These are phyloP conservation scores for Condylura cristata DNA, from an alignment of 2,113 vertebrate species.

Conservation along the genomic window DNA sequence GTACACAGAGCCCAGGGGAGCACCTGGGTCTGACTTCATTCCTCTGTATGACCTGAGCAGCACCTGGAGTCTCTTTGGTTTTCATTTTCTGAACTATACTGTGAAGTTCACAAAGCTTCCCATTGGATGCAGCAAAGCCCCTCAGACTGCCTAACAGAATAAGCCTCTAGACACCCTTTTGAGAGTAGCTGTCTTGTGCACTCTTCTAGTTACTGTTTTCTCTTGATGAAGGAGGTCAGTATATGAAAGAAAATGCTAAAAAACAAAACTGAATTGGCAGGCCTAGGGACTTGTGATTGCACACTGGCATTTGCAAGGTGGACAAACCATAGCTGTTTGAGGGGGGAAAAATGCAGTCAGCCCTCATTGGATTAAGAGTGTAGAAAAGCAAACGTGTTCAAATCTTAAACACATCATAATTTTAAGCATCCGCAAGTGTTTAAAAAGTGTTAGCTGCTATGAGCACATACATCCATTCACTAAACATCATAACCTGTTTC, in stretches of 20 bases:
- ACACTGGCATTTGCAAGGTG: constrained; percentile 50
- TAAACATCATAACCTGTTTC: constrained; percentile 90
- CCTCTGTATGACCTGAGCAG: not conserved
- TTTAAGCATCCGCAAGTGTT: constrained; percentile 89
- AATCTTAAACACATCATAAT: constrained; percentile 91
- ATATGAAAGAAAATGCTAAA: not conserved
- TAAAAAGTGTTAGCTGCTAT: constrained; percentile 87
- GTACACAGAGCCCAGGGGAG: not conserved
- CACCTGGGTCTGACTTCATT: not conserved
- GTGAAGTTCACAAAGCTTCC: not conserved
- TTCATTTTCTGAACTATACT: constrained; percentile 29
- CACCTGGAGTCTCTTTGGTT: not conserved
- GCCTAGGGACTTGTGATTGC: not conserved
- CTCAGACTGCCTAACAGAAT: not conserved
- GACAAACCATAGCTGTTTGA: constrained; percentile 75
- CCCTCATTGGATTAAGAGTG: constrained; percentile 87
- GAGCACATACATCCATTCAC: constrained; percentile 86
- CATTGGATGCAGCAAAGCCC: not conserved
- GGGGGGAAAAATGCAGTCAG: constrained; percentile 71
- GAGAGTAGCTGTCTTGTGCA: not conserved
- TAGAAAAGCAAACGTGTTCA: constrained; percentile 88
- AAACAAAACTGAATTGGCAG: not conserved
- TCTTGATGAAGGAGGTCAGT: not conserved
- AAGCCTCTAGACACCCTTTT: constrained; percentile 20
- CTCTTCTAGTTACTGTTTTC: not conserved